A percentile compares a stretch with the other conserved stretches of the same genome.
Evolutionary conservation across 2,888 invertebrate species (phyloP).

Genomic region (Epistrophella euchroma): DNA sequence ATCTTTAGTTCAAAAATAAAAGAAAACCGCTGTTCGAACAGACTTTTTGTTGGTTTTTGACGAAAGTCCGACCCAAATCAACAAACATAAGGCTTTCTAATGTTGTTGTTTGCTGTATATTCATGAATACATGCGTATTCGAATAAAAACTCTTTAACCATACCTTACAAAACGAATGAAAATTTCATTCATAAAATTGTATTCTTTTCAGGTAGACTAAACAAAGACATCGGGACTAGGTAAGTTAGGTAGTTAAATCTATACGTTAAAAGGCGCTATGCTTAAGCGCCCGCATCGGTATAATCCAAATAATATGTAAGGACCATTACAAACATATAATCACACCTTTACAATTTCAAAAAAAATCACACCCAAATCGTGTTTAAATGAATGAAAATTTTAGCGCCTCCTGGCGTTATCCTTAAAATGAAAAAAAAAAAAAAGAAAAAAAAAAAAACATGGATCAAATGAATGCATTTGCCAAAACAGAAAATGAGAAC

Average conservation of each 20-base stretch:
- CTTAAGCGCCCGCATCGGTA: conserved; percentile 22
- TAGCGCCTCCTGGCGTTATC: conserved; percentile 70
- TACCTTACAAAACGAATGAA: not conserved
- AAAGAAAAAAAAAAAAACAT: conserved; percentile 34
- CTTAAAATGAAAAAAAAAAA: conserved; percentile 27
- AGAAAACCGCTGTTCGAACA: too few relatives aligned
- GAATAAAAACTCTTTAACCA: not conserved
- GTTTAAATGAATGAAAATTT: conserved; percentile 36
- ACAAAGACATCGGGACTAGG: not conserved
- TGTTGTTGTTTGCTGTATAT: too few relatives aligned
- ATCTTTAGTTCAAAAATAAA: too few relatives aligned
- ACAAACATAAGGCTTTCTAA: too few relatives aligned
- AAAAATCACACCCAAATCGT: conserved; percentile 34
- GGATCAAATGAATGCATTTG: conserved; percentile 34
- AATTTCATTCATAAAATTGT: not conserved
- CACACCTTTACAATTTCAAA: conserved; percentile 53
- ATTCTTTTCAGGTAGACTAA: not conserved
- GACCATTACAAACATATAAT: conserved; percentile 7
- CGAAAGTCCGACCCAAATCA: too few relatives aligned
- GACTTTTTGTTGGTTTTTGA: too few relatives aligned
- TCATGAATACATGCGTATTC: not conserved
- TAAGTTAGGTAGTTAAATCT: too few relatives aligned
- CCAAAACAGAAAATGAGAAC: conserved; percentile 41
- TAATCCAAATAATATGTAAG: conserved; percentile 52
- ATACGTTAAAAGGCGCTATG: conserved; percentile 47